A percentile compares a stretch with the other conserved stretches of the same genome.
These are phyloP conservation scores for Bombus pyrosoma DNA, from an alignment of 1,140 invertebrate species.

Conservation along the genomic window DNA sequence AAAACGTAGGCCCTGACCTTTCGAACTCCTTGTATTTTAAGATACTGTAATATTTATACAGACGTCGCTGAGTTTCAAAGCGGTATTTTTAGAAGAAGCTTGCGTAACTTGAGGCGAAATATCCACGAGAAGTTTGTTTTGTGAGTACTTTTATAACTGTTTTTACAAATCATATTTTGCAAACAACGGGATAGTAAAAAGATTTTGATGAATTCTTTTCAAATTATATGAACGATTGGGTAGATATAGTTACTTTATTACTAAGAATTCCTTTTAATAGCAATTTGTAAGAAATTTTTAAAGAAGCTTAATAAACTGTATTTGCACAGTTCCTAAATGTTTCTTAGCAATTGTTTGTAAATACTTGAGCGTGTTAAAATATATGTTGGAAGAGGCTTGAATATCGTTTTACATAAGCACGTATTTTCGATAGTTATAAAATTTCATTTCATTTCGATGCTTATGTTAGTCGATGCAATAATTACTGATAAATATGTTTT, in stretches of 20 bases:
- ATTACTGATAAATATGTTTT: not conserved
- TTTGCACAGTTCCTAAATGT: too few relatives aligned
- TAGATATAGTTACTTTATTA: not conserved
- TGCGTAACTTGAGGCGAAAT: not conserved
- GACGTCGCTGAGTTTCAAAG: not conserved
- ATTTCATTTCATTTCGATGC: too few relatives aligned
- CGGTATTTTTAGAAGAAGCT: not conserved
- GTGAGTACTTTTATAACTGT: not conserved
- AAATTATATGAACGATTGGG: not conserved
- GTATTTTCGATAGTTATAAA: too few relatives aligned
- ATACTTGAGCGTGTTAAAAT: too few relatives aligned
- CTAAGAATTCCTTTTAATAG: not conserved
- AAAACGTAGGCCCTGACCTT: slow-evolving; percentile 9
- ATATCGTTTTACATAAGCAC: too few relatives aligned
- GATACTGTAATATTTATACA: not conserved
- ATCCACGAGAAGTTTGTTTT: not conserved
- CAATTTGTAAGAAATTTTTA: not conserved
- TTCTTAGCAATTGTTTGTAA: too few relatives aligned
- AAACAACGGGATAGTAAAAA: not conserved
- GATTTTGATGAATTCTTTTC: not conserved
- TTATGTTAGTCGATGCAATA: not conserved
- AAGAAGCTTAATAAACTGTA: not conserved
- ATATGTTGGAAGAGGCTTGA: too few relatives aligned
- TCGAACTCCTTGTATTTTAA: not conserved
- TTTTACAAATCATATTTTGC: not conserved